Evolutionary conservation across 2,113 vertebrate genomes (phyloP).

Genomic region (Cochlearius cochlearius): DNA sequence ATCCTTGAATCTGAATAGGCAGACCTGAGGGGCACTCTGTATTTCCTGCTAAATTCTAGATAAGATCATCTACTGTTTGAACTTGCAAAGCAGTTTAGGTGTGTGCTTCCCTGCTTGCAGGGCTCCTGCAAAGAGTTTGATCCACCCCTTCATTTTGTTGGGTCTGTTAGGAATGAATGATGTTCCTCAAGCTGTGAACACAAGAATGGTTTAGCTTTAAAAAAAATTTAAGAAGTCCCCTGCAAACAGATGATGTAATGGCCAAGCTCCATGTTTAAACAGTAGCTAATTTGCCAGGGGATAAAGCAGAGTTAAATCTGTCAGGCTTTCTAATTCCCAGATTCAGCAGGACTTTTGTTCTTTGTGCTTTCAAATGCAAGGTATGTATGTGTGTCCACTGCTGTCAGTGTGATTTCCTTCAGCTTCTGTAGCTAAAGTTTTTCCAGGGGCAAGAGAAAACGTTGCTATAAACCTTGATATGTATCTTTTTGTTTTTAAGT

Average conservation of each 20-base stretch:
- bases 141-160: neutral
- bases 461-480: neutral
- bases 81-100: slow-evolving; percentile 31
- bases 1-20: neutral
- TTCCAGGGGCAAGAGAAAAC: neutral
- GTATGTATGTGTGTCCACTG: neutral
- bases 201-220: neutral
- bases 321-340: neutral
- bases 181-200: neutral
- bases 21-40: neutral
- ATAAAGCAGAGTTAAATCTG: slow-evolving; percentile 24
- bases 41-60: slow-evolving; percentile 22
- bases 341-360: slow-evolving; percentile 24
- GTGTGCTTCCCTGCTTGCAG: neutral
- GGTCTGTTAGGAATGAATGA: neutral
- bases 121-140: neutral
- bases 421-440: neutral
- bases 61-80: slow-evolving; percentile 22
- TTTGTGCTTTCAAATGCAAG: neutral
- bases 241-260: slow-evolving; percentile 41
- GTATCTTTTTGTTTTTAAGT: neutral
- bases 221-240: neutral
- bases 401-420: neutral
- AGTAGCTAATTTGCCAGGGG: slow-evolving; percentile 20
- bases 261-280: neutral